Conservation (phyloP, 2,797 vertebrate species). For the Philypnodon macrostomus region DNA sequence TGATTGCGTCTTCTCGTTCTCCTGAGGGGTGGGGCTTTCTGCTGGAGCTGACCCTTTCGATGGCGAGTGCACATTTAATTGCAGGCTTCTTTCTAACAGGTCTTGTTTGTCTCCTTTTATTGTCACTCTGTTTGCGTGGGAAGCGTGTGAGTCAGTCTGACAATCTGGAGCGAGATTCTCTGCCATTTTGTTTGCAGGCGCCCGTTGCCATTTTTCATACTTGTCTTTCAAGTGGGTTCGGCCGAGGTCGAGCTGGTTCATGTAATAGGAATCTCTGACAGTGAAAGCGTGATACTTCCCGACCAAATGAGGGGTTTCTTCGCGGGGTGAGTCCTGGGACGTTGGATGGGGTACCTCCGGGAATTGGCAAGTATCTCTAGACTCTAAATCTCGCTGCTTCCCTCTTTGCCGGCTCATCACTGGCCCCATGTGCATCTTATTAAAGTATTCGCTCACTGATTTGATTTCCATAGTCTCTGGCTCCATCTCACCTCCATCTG, state of each 20-base stretch:
- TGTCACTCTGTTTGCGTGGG: conserved; percentile 78
- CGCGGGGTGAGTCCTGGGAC: conserved; percentile 70
- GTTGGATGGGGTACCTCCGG: conserved; percentile 78
- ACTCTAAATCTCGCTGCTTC: conserved; percentile 80
- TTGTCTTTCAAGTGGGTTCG: conserved; percentile 90
- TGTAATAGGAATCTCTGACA: conserved; percentile 84
- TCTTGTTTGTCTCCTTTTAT: conserved; percentile 77
- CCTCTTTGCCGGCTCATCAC: conserved; percentile 85
- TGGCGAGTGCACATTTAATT: conserved; percentile 77
- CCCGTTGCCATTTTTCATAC: conserved; percentile 85
- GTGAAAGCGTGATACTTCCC: conserved; percentile 86
- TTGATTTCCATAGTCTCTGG: conserved; percentile 99
- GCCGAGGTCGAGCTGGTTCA: conserved; percentile 89
- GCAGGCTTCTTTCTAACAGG: conserved; percentile 76
- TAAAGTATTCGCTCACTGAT: conserved; percentile 95
- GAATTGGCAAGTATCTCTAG: conserved; percentile 67
- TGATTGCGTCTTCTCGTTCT: conserved; percentile 78
- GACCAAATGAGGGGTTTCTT: conserved; percentile 78
- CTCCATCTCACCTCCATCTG: conserved; percentile 95
- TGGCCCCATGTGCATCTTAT: conserved; percentile 90
- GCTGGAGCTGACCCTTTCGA: conserved; percentile 78
- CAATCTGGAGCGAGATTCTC: conserved; percentile 80
- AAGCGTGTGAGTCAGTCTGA: conserved; percentile 75
- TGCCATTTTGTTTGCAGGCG: conserved; percentile 76
- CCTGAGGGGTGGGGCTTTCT: conserved; percentile 71